Base-by-base conservation (phyloP, 2,113 vertebrate species). In the Falco punctatus region DNA sequence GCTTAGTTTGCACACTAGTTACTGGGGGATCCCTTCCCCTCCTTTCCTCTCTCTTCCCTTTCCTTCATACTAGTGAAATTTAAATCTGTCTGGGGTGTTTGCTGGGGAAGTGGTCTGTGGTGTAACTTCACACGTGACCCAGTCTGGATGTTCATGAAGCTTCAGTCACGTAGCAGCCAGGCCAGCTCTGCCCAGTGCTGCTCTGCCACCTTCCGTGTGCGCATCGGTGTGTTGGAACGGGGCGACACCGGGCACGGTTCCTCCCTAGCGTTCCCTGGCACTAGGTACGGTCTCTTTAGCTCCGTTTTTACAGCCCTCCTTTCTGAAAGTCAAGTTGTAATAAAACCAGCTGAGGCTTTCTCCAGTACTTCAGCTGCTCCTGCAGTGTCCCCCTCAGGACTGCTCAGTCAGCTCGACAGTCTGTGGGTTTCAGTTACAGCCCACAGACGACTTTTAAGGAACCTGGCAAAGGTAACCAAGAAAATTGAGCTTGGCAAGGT, bases 401-500 rank as follows among this genome's bases (percentile, higher is more conserved):
- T 86, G 67, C 75, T 74, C 69, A 92, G 94, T 92, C 74, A 49
- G 33, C 74, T 88, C 6, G 0, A 35, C 82, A 77, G 67, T 77
- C 88, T 83, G 62, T 27, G 19, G 40, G 80, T 95, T 95, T 88
- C 94, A 95, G 20, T 92, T 97, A 85, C 9, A 6, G 74, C 67
- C 54, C 75, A 88, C 54, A 57, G 79, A 69, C 5, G n/a, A 73
- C 71, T 88, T 94, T 54, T 66, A 82, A 94, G 88, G 49, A 62
- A 57, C 58, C 58, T 83, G 84, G 79, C 40, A 90, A 95, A 90
- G 21, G 79, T 92, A 93, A 80, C 61, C 13, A 52, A 88, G 92
- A 86, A 93, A 88, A 90, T 42, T 57, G 51, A 92, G 64, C 71
- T 74, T 95, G 75, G 49, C 64, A 86, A 83, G 82, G 92, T 95